A percentile compares a stretch with the other conserved stretches of the same genome.
These are phyloP conservation scores for Corythornis madagascariensis DNA, from an alignment of 2,113 vertebrate species.

Conservation along the genomic window DNA sequence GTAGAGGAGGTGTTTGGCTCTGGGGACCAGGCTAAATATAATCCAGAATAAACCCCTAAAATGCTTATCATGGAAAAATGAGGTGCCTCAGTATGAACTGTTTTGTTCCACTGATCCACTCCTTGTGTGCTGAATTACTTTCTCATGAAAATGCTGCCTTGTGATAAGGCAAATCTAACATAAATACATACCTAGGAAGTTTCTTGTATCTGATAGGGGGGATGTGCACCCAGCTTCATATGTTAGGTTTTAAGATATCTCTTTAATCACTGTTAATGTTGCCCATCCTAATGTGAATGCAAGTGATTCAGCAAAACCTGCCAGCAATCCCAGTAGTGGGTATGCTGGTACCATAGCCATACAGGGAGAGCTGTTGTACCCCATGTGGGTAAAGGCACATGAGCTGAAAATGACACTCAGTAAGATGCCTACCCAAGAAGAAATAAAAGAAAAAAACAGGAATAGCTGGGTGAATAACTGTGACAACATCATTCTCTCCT, in stretches of 20 bases:
- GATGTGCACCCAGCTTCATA: neutral
- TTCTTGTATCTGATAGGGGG: neutral
- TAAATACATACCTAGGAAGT: neutral
- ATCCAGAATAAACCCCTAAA: neutral
- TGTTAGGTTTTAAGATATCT: neutral
- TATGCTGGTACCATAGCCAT: neutral
- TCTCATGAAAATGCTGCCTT: neutral
- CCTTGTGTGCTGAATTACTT: neutral
- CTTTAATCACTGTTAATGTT: neutral
- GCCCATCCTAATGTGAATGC: neutral
- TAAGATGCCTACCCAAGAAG: neutral
- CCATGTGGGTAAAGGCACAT: neutral
- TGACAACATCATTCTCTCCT: neutral
- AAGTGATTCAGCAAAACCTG: neutral
- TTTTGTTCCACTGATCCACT: neutral
- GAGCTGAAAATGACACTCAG: neutral
- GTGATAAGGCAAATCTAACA: neutral
- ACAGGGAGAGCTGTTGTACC: neutral
- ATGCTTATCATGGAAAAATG: neutral
- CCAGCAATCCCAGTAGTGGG: neutral
- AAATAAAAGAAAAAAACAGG: neutral
- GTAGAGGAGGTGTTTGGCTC: neutral
- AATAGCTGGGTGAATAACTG: neutral
- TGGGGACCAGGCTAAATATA: slow-evolving; percentile 3
- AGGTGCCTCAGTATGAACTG: neutral